Evolutionary conservation across 2,888 invertebrate species (phyloP).

Genomic region (Drosophila picticornis): DNA sequence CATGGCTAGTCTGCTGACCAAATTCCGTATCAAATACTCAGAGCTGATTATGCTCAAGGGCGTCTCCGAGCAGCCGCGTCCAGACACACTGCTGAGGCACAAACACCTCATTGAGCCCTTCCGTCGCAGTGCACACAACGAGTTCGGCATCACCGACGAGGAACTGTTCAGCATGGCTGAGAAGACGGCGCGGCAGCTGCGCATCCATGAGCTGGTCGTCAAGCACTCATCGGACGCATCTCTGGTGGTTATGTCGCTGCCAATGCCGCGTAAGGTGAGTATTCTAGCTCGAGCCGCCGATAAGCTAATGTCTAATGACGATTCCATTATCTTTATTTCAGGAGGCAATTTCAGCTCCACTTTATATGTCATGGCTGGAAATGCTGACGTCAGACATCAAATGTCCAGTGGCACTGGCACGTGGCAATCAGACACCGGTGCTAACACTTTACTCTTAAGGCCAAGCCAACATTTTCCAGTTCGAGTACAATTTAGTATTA

Average conservation of each 20-base stretch:
- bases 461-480: constrained; percentile 60
- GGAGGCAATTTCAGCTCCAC: constrained; percentile 94
- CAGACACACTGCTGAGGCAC: constrained; percentile 90
- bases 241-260: constrained; percentile 98
- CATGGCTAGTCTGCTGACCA: constrained; percentile 96
- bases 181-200: constrained; percentile 95
- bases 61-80: constrained; percentile 92
- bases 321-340: constrained; percentile 65
- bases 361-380: constrained; percentile 99
- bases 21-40: constrained; percentile 97
- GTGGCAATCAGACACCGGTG: constrained; percentile 95
- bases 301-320: neutral
- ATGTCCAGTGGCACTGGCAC: constrained; percentile 92
- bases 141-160: constrained; percentile 87
- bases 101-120: constrained; percentile 90
- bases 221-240: constrained; percentile 94
- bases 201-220: constrained; percentile 94
- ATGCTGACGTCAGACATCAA: constrained; percentile 95
- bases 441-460: constrained; percentile 94
- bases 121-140: constrained; percentile 83
- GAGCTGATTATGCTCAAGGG: constrained; percentile 96
- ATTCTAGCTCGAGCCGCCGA: too few species aligned
- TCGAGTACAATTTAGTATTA: constrained; percentile 81
- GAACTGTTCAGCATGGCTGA: constrained; percentile 87
- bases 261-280: constrained; percentile 94